Evolutionary conservation across 2,113 vertebrate genomes (phyloP), one percentile per base, ranked within the genome.

Genomic region (Tor tambroides): DNA sequence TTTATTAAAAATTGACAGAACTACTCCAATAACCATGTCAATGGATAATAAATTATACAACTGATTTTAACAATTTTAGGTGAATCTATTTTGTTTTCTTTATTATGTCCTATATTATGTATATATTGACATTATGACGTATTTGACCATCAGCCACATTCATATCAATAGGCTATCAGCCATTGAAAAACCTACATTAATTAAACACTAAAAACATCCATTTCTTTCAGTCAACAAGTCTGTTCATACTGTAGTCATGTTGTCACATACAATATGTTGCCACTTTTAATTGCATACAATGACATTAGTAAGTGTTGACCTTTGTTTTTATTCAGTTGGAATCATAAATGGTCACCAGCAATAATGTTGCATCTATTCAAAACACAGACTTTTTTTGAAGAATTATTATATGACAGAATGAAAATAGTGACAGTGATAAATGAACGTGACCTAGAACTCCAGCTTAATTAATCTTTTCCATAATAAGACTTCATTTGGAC

Each of bases 391-490:
- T 46, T 19, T 54, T 75, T 59, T 67, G 12, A 71, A 87, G 43
- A 46, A 19, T 51, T 15, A 76, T 61, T 30, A 21, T n/a, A 78
- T 79, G 86, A 87, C 75, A 59, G 74, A 67, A 49, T 84, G 35
- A 63, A 51, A 67, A 63, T 30, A 51, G 72, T 35, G 54, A 75
- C n/a, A 59, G 56, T 72, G 83, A 80, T 76, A 56, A 72, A 59
- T 85, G 49, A 83, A 23, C 2, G 2, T 74, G 82, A 78, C 82
- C 87, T 85, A 85, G 82, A 85, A 85, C 59, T 51, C 23, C 23
- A 49, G 28, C 23, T 69, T 79, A 80, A 88, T 88, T 85, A 85
- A 74, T 85, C 87, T 32, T 51, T 79, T 72, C 83, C n/a, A 35
- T 61, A 75, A 75, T 28, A 75, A 59, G 65, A 23, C 77, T 76